Conservation (phyloP, 2,888 invertebrate genomes). For the Leptinotarsa juncta region DNA sequence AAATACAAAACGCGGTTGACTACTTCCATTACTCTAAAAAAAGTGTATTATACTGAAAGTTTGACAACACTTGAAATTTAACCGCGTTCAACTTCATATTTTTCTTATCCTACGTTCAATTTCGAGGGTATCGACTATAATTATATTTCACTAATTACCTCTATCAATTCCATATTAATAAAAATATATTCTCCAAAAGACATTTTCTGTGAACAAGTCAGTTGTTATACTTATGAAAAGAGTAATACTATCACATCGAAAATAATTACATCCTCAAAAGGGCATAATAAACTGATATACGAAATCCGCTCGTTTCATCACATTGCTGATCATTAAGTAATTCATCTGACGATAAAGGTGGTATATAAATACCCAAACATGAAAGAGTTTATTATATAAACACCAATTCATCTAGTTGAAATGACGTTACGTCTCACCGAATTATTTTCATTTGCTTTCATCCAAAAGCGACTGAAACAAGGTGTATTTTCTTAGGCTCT, state of each 20-base stretch:
- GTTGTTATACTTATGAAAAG: background rate
- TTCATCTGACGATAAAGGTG: constrained; percentile 36
- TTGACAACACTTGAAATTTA: background rate
- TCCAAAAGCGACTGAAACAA: constrained; percentile 26
- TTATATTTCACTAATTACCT: too few relatives aligned
- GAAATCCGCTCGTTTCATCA: background rate
- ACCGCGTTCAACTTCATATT: background rate
- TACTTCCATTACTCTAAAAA: background rate
- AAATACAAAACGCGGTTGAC: background rate
- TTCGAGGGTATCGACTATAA: too few relatives aligned
- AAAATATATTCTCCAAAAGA: too few relatives aligned
- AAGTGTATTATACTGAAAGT: too few relatives aligned
- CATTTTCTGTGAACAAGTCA: background rate
- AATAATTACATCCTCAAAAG: background rate
- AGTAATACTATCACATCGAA: background rate
- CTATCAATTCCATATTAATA: too few relatives aligned
- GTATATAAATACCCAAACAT: constrained; percentile 36
- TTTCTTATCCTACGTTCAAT: too few relatives aligned
- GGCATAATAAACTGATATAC: background rate
- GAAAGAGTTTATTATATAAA: constrained; percentile 38
- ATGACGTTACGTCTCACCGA: constrained; percentile 20
- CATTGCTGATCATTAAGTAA: constrained; percentile 28
- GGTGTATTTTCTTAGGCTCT: constrained; percentile 33
- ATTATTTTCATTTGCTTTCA: constrained; percentile 34
- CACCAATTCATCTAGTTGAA: constrained; percentile 36